Percentiles rank a stretch among this genome's conserved stretches.
Evolutionary conservation across 2,888 invertebrate genomes (phyloP).

Genomic region (Melitaea athalia): DNA sequence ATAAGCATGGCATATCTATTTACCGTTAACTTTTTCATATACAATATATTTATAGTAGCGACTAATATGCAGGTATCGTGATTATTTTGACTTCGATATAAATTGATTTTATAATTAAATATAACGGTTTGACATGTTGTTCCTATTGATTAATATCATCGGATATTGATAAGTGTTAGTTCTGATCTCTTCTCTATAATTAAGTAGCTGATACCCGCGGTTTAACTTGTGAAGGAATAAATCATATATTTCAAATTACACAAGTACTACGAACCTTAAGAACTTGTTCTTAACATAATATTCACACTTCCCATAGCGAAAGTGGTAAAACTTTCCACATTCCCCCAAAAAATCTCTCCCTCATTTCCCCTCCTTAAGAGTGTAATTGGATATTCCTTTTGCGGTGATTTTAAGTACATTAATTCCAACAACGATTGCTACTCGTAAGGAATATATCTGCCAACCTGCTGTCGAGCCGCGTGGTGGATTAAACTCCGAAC

Average conservation of each 20-base stretch:
- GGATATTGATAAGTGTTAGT: background rate
- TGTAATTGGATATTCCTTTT: too few relatives aligned
- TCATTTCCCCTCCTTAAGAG: too few relatives aligned
- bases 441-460: too few relatives aligned
- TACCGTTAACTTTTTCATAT: slow-evolving; percentile 1
- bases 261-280: too few relatives aligned
- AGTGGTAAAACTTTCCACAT: too few relatives aligned
- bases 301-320: too few relatives aligned
- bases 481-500: too few relatives aligned
- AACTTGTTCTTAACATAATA: too few relatives aligned
- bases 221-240: background rate
- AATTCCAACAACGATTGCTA: too few relatives aligned
- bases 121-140: background rate
- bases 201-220: background rate
- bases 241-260: background rate
- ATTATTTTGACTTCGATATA: background rate
- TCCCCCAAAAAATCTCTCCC: too few relatives aligned
- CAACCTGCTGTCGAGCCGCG: too few relatives aligned
- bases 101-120: slow-evolving; percentile 5
- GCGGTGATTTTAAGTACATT: too few relatives aligned
- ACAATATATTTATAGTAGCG: background rate
- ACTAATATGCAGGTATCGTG: background rate
- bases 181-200: slow-evolving; percentile 4
- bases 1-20: background rate
- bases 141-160: slow-evolving; percentile 2